Percentiles rank a stretch among this genome's conserved stretches.
Evolutionary conservation across 2,888 invertebrate species (phyloP).

Genomic region (Tetragonula carbonaria): DNA sequence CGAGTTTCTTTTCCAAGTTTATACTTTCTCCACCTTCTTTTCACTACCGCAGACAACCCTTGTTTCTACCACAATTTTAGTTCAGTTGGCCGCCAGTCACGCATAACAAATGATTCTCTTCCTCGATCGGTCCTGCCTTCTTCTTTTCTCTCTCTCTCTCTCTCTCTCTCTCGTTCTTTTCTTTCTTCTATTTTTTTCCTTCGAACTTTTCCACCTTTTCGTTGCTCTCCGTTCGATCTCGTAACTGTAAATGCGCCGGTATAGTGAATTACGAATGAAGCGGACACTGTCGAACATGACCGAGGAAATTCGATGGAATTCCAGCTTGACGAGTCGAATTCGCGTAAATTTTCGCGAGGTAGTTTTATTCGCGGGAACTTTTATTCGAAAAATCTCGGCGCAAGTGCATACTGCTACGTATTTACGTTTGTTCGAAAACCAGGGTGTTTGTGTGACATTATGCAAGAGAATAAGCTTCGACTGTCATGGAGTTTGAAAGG

Average conservation of each 20-base stretch:
- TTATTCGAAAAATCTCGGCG: no score
- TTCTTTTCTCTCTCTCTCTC: background rate
- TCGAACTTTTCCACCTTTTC: slow-evolving; percentile 1
- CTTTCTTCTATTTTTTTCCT: background rate
- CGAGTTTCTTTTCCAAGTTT: slow-evolving; percentile 72
- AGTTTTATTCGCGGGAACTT: no score
- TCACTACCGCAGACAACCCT: slow-evolving; percentile 63
- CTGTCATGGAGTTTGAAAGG: no score
- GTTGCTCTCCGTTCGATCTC: slow-evolving; percentile 13
- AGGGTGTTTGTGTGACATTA: no score
- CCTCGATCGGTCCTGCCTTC: slow-evolving; percentile 4
- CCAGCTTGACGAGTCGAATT: background rate
- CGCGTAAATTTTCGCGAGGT: no score
- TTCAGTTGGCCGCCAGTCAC: slow-evolving; percentile 77
- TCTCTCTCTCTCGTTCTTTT: background rate
- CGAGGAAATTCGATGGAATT: background rate
- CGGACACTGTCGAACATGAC: slow-evolving; percentile 8
- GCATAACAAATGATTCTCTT: slow-evolving; percentile 77
- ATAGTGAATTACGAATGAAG: slow-evolving; percentile 61
- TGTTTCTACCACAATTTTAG: slow-evolving; percentile 75
- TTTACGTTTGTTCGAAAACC: no score
- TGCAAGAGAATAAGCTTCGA: no score
- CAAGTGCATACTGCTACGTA: no score
- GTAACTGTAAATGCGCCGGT: slow-evolving; percentile 57
- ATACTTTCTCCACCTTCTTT: slow-evolving; percentile 72